Base-by-base conservation (phyloP, 1,140 invertebrate species). In the Cydia pomonella region DNA sequence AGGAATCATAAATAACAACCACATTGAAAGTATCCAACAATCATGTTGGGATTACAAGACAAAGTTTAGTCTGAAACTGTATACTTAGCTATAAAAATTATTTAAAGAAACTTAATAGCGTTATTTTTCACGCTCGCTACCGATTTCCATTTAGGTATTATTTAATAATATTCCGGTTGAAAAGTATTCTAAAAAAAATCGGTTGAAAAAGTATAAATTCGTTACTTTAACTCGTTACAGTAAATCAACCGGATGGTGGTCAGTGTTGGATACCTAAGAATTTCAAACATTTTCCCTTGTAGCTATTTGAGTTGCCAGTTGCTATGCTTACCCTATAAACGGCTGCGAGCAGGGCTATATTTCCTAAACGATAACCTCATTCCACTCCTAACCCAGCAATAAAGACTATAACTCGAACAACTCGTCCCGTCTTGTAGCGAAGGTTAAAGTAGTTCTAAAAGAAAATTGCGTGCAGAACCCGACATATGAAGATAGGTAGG, bases 401-500 rank as follows among this genome's bases (percentile, higher is more conserved):
- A 59, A 59, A 59, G 53, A 23, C 53, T 59, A 50, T 50, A 59
- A 59, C 53, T 59, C 53, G 53, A 59, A 23, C 18, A 59, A 59
- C 53, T 59, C 50, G 50, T 21, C 53, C 53, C 53, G 53, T 59
- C 53, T 50, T 59, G 21, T 53, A 59, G 53, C 29, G 64, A 69
- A 69, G 27, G 64, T 18, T 69, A 33, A 33, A 69, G 29, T 69
- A 9, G 27, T 33, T 69, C 33, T 69, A 69, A 69, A 69, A 69
- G 64, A 69, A 38, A 69, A 69, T 69, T 69, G 64, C 64, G 64
- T 69, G 64, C 27, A 33, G 29, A 33, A 33, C 25, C 63, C 63
- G 27, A 33, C 64, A 38, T 59, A 59, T 41, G 29, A 33, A 69
- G 64, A 38, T 69, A 41, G 29, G 64, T 38, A 18, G 13, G 16